A percentile compares a stretch with the other conserved stretches of the same genome.
Conservation (phyloP, 2,888 invertebrate genomes). For the Polydrusus tereticollis region DNA sequence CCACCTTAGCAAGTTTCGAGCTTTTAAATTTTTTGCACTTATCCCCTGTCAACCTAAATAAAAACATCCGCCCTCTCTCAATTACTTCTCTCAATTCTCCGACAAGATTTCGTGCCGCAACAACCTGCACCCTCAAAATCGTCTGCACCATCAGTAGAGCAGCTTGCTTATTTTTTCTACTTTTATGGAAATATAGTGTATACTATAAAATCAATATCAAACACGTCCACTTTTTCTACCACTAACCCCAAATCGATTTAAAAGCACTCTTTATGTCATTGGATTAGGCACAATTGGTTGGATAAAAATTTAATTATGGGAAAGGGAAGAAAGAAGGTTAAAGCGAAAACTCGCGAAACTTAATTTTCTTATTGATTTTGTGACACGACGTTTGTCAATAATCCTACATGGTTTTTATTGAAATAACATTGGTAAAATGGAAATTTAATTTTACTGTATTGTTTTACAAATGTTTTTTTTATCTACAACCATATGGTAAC, state of each 20-base stretch:
- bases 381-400: not conserved
- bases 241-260: not conserved
- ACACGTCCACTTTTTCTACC: not conserved
- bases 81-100: no score
- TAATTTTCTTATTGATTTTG: conserved; percentile 27
- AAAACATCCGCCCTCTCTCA: no score
- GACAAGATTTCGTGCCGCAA: no score
- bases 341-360: conserved; percentile 30
- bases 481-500: no score
- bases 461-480: no score
- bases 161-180: no score
- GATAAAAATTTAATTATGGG: conserved; percentile 37
- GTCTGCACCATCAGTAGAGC: no score
- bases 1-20: no score
- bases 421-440: not conserved
- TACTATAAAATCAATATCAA: not conserved
- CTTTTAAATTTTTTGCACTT: no score
- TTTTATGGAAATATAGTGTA: not conserved
- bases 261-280: conserved; percentile 16
- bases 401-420: not conserved
- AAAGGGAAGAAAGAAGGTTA: conserved; percentile 24
- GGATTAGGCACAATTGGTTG: conserved; percentile 32
- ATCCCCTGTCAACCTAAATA: no score
- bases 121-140: no score
- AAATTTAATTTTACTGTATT: no score